Evolutionary conservation across 2,888 invertebrate genomes (phyloP), one percentile per base, ranked within the genome.

Genomic region (Drosophila affinis): DNA sequence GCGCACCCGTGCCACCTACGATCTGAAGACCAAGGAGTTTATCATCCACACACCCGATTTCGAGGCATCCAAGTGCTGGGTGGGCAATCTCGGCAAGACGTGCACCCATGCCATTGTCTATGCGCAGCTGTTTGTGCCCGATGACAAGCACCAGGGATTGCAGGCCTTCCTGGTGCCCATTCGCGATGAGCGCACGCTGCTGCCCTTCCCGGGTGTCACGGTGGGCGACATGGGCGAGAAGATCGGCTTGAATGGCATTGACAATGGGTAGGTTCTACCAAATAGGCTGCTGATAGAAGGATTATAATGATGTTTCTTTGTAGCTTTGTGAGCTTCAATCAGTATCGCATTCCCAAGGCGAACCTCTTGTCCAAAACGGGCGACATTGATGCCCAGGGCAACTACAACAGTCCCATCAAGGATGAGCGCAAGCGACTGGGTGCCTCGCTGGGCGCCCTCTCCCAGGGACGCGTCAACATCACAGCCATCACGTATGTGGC

Each of bases 191-290:
- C 92, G 94, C 64, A 97, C 96, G 0, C 91, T 96, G 86, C 88
- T 94, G 59, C 94, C 97, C 0, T 94, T 93, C 87, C 95, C 97
- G 0, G 98, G 98, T 0, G 94, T 99, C 0, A 94, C 94, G 0
- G 96, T 98, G 0, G 98, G 98, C 0, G 98, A 99, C 91, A 94
- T 99, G 93, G 99, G 99, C 0, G 96, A 96, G 91, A 99, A 99
- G 92, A 93, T 97, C 48, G 98, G 97, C 0, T 93, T 98, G 9
- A 97, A 98, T 91, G 98, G 98, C 3, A 92, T 98, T 47, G 99
- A 99, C 91, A 99, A 99, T 93, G 99, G 99, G 96, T 97, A 75
- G 75, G 80, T 72, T 4, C 6, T 5, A 2, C 6, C 39, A 6
- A 6, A 14, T 6, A 12, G 4, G 34, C 4, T 5, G 5, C 12